Conservation (phyloP, 2,113 vertebrate genomes). For the Porphyrio hochstetteri region DNA sequence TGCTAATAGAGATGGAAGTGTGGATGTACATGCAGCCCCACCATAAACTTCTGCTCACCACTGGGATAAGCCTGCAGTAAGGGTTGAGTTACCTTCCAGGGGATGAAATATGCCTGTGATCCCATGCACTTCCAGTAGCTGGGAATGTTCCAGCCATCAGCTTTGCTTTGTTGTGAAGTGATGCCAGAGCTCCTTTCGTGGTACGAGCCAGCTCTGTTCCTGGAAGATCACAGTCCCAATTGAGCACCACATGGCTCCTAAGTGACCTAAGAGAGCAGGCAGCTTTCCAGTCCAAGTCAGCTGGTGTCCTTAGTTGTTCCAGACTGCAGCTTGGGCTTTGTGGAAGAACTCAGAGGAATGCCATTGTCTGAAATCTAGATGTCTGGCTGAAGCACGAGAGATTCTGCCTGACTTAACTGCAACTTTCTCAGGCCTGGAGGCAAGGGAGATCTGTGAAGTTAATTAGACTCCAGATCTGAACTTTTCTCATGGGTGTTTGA, state of each 20-base stretch:
- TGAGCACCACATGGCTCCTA: neutral
- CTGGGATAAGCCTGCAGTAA: neutral
- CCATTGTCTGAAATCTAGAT: neutral
- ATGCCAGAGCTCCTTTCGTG: neutral
- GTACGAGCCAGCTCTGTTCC: neutral
- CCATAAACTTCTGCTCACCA: neutral
- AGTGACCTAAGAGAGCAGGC: neutral
- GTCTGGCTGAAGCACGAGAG: neutral
- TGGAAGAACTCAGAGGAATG: neutral
- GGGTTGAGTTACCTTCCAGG: neutral
- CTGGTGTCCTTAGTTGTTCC: neutral
- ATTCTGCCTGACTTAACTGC: neutral
- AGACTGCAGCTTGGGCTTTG: neutral
- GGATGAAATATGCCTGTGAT: neutral
- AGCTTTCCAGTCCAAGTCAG: neutral
- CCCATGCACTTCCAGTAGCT: neutral
- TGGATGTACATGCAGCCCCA: neutral
- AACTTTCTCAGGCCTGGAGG: neutral
- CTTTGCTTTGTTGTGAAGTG: neutral
- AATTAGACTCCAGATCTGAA: conserved; percentile 18
- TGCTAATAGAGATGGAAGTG: neutral
- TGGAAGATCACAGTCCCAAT: neutral
- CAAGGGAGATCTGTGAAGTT: neutral
- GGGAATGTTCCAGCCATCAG: neutral
- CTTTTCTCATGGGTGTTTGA: neutral